Evolutionary conservation across 2,888 invertebrate genomes (phyloP), one percentile per base, ranked within the genome.

Genomic region (Ariolimax columbianus): DNA sequence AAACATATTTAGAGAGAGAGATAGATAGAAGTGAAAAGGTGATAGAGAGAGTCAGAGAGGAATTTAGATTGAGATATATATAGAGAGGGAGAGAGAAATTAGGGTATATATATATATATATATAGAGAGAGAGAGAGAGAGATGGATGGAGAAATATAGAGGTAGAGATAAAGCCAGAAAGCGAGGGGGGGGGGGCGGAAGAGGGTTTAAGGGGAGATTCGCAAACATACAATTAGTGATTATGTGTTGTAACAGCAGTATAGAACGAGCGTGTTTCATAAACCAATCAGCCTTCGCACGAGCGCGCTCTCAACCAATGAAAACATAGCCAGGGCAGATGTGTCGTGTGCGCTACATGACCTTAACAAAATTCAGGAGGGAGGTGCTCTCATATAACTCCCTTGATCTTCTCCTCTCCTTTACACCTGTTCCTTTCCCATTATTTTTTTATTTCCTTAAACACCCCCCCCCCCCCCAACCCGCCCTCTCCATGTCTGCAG

Each of bases 301-400:
- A 59, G 78, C 78, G 36, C n/a, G 17, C 23, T 51, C 23, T 72
- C 83, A 83, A 66, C 83, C 83, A 83, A 83, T 83, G 47, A 68
- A 51, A 83, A 51, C 51, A 55, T 38, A 68, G n/a, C 77, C 47
- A n/a, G 77, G 77, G 77, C 83, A 83, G 83, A 83, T 83, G 83
- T 63, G 83, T 63, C 83, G 66, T 68, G 83, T 77, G 77, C 77
- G 83, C 47, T 43, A 68, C 83, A 83, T 59, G 77, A 83, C 77
- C 77, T 66, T 75, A 81, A 40, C n/a, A 36, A 59, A 38, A 2
- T 38, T 17, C 40, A n/a, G 14, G 38, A 14, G 26, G 63, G 63
- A 23, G 30, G 17, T 82, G 81, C 38, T 59, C 81, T 82, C 47
- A 72, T 72, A 82, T 82, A 82, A 51, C 55, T 36, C 81, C n/a